phyloP scores from a whole-genome alignment of 2,113 vertebrate genomes.

The Oreochromis spilurus region DNA sequence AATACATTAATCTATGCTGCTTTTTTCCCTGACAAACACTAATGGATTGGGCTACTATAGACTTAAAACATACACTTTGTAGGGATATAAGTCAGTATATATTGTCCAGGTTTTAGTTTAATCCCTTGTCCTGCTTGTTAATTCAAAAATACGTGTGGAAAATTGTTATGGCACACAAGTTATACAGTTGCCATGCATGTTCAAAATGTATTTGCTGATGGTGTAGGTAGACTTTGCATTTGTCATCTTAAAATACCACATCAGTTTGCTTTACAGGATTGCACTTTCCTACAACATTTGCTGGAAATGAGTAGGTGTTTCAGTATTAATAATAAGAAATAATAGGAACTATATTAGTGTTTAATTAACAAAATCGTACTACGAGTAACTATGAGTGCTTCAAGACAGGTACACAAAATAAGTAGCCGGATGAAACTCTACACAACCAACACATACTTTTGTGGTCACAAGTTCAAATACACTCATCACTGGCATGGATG shows the following conservation, averaged over 20 bases:
- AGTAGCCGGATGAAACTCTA: background rate
- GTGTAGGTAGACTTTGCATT: background rate
- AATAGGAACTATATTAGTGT: background rate
- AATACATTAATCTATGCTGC: background rate
- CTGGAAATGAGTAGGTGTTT: background rate
- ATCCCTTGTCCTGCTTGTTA: background rate
- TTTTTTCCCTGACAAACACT: background rate
- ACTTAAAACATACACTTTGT: background rate
- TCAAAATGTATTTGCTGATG: background rate
- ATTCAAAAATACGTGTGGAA: background rate
- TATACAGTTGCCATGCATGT: background rate
- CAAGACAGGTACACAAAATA: background rate
- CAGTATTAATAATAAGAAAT: background rate
- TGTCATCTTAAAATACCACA: background rate
- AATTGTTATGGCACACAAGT: background rate
- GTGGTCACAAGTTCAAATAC: background rate
- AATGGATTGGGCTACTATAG: background rate
- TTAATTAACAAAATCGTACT: background rate
- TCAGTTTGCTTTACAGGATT: background rate
- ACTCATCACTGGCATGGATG: background rate
- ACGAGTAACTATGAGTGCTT: background rate
- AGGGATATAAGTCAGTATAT: background rate
- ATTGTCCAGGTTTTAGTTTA: background rate
- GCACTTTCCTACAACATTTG: background rate
- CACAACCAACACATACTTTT: background rate